Conservation (phyloP, 2,888 invertebrate genomes). For the Aethes cnicana region DNA sequence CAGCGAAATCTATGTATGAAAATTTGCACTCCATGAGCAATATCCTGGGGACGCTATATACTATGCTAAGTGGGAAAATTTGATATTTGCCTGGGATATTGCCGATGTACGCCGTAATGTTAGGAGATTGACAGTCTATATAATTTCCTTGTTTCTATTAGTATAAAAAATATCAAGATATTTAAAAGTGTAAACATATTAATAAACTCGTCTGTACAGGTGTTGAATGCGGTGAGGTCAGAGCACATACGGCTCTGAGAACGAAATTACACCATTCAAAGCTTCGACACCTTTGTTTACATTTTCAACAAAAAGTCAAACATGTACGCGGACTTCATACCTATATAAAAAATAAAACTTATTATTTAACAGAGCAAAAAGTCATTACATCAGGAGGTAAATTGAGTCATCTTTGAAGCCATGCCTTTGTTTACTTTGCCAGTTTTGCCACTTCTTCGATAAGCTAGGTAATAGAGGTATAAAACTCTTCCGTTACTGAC, state of each 20-base stretch:
- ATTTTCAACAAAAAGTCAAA: background rate
- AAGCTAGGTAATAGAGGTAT: background rate
- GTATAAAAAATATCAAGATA: too few species aligned
- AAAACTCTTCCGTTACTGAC: too few species aligned
- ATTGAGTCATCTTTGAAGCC: slow-evolving; percentile 22
- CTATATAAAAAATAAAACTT: background rate
- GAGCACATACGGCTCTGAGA: slow-evolving; percentile 35
- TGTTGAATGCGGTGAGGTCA: slow-evolving; percentile 41
- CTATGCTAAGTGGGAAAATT: too few species aligned
- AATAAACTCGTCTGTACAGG: too few species aligned
- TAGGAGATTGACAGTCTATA: too few species aligned
- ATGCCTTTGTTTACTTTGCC: slow-evolving; percentile 8
- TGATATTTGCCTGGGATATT: too few species aligned
- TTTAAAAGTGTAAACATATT: too few species aligned
- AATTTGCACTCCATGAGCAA: too few species aligned
- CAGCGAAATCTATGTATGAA: too few species aligned
- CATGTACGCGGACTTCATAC: background rate
- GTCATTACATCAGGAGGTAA: background rate
- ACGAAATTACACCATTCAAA: slow-evolving; percentile 36
- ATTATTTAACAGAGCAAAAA: slow-evolving; percentile 1
- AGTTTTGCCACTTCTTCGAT: background rate
- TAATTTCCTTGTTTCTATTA: too few species aligned
- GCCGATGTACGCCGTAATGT: too few species aligned
- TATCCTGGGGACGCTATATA: too few species aligned
- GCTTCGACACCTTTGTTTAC: background rate